Percentiles rank a stretch among this genome's conserved stretches.
Evolutionary conservation across 2,888 invertebrate species (phyloP).

Genomic region (Rotaria macrura): DNA sequence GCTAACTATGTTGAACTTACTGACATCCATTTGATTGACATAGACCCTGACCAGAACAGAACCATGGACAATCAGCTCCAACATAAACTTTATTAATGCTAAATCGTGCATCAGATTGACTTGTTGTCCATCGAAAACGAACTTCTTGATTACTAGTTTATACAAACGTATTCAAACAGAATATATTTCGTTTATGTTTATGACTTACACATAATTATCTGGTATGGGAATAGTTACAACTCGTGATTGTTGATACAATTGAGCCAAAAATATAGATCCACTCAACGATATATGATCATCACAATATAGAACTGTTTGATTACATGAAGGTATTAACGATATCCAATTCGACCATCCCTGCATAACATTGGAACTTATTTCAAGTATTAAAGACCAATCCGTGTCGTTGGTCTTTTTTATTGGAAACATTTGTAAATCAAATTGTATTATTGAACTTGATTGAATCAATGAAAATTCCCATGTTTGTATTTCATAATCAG

Average conservation of each 20-base stretch:
- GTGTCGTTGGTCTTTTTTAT: background rate
- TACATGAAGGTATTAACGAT: background rate
- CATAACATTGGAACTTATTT: background rate
- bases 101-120: background rate
- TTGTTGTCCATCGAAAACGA: conserved; percentile 13
- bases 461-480: background rate
- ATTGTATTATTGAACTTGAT: conserved; percentile 15
- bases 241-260: background rate
- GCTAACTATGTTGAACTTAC: background rate
- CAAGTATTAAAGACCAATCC: background rate
- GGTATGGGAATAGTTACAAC: background rate
- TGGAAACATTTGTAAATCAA: conserved; percentile 6
- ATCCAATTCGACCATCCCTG: background rate
- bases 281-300: background rate
- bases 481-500: background rate
- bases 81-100: background rate
- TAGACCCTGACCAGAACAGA: background rate
- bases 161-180: background rate
- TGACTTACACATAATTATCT: background rate
- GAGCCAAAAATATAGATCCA: background rate
- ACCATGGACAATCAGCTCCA: background rate
- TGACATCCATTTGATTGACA: background rate
- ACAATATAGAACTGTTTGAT: background rate
- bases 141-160: background rate
- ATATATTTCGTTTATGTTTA: background rate